These are phyloP conservation scores for Pandemis cinnamomeana DNA, from an alignment of 2,888 invertebrate genomes.

Conservation along the genomic window DNA sequence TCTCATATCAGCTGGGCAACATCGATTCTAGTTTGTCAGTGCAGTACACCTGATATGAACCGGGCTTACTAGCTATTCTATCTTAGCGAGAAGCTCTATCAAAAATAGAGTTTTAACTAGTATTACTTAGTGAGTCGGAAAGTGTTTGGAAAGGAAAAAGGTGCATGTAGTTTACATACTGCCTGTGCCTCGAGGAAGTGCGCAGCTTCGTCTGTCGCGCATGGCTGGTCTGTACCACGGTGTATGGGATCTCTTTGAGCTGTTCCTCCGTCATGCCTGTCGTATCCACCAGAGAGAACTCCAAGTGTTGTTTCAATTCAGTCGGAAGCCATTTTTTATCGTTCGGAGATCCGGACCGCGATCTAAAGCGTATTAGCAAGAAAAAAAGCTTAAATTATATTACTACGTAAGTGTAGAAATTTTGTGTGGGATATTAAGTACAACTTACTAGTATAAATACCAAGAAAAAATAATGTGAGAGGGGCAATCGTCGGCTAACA, in stretches of 20 bases:
- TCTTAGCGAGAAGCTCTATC: too few species aligned
- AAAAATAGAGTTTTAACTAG: neutral
- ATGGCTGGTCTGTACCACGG: slow-evolving; percentile 91
- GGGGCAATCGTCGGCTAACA: neutral
- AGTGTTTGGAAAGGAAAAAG: neutral
- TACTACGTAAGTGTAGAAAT: too few species aligned
- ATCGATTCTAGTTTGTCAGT: too few species aligned
- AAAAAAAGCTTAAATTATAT: neutral
- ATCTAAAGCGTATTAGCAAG: slow-evolving; percentile 55
- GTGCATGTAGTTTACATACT: slow-evolving; percentile 58
- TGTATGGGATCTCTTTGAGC: slow-evolving; percentile 94
- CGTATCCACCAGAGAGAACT: slow-evolving; percentile 94
- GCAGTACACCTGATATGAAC: too few species aligned
- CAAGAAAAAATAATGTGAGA: neutral
- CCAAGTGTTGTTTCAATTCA: slow-evolving; percentile 93
- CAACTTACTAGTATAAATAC: too few species aligned
- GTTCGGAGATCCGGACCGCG: slow-evolving; percentile 88
- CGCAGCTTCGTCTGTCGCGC: slow-evolving; percentile 85
- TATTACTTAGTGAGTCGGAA: neutral
- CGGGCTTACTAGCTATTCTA: too few species aligned
- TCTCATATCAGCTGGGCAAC: neutral
- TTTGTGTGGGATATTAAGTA: too few species aligned
- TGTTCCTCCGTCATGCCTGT: slow-evolving; percentile 95
- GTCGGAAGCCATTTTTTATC: slow-evolving; percentile 90
- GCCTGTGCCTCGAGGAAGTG: slow-evolving; percentile 75